Percentiles rank a stretch among this genome's conserved stretches.
These are phyloP conservation scores for Chelonus insularis DNA, from an alignment of 1,140 invertebrate species.

Conservation along the genomic window DNA sequence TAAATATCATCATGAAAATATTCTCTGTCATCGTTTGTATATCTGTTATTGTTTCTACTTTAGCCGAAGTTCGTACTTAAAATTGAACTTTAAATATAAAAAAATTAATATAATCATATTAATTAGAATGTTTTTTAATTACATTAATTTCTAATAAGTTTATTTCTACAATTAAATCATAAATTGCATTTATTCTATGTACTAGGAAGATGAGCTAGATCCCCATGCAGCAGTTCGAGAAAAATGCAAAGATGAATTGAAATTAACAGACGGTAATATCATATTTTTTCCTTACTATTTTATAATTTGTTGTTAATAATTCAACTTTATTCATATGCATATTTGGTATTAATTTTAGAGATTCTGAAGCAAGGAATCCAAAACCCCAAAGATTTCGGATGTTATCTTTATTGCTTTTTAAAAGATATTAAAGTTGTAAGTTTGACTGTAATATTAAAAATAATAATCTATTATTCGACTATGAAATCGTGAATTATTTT, in stretches of 20 bases:
- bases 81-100: too few species aligned
- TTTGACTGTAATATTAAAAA: not conserved
- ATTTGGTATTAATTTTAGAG: not conserved
- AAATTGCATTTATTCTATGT: slow-evolving; percentile 1
- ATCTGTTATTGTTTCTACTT: too few species aligned
- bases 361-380: not conserved
- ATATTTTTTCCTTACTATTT: not conserved
- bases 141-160: too few species aligned
- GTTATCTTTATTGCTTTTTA: slow-evolving; percentile 11
- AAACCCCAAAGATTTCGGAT: not conserved
- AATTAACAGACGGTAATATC: not conserved
- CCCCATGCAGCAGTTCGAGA: slow-evolving; percentile 1
- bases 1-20: too few species aligned
- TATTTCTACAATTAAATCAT: too few species aligned
- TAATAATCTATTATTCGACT: not conserved
- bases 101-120: too few species aligned
- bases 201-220: not conserved
- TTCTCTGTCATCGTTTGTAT: too few species aligned
- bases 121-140: too few species aligned
- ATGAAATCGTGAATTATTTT: too few species aligned
- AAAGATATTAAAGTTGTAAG: slow-evolving; percentile 9
- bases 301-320: not conserved
- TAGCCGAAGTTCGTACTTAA: too few species aligned
- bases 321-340: not conserved
- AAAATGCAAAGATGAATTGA: slow-evolving; percentile 7